A percentile compares a stretch with the other conserved stretches of the same genome.
Evolutionary conservation across 2,888 invertebrate genomes (phyloP).

Genomic region (Mythimna impura): DNA sequence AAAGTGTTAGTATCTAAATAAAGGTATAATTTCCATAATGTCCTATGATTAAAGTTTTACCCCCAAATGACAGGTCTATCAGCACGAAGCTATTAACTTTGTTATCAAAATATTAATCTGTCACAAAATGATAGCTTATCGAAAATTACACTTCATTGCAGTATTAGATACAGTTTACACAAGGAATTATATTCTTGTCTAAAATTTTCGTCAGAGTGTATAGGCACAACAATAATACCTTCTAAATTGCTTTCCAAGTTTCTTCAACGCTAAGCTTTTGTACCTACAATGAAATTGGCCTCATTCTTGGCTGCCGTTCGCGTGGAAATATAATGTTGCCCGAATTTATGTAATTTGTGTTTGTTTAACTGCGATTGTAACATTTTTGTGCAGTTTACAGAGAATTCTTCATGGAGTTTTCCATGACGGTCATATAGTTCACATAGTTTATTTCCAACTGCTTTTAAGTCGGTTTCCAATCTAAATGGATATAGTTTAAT

Average conservation of each 20-base stretch:
- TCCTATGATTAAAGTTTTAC: constrained; percentile 1
- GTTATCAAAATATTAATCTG: constrained; percentile 19
- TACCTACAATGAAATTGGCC: constrained; percentile 56
- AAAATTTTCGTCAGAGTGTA: constrained; percentile 15
- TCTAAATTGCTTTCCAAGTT: constrained; percentile 70
- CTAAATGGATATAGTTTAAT: too few species aligned
- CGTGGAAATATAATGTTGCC: constrained; percentile 34
- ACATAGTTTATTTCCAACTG: background rate
- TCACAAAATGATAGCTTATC: constrained; percentile 15
- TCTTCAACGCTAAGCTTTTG: constrained; percentile 62
- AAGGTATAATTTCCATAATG: constrained; percentile 3
- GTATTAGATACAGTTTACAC: constrained; percentile 38
- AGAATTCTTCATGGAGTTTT: background rate
- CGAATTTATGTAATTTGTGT: constrained; percentile 20
- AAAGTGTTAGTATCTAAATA: background rate
- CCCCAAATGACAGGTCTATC: background rate
- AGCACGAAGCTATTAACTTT: background rate
- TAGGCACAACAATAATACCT: constrained; percentile 26
- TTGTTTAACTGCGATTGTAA: constrained; percentile 1
- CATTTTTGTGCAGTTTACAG: background rate
- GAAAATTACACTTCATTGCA: constrained; percentile 16
- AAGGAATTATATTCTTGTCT: constrained; percentile 1
- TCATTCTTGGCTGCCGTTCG: constrained; percentile 46
- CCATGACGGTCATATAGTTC: too few species aligned
- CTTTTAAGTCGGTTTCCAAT: background rate